phyloP scores from a whole-genome alignment of 92 coral and sea anemone genomes.

The Porites evermanni region DNA sequence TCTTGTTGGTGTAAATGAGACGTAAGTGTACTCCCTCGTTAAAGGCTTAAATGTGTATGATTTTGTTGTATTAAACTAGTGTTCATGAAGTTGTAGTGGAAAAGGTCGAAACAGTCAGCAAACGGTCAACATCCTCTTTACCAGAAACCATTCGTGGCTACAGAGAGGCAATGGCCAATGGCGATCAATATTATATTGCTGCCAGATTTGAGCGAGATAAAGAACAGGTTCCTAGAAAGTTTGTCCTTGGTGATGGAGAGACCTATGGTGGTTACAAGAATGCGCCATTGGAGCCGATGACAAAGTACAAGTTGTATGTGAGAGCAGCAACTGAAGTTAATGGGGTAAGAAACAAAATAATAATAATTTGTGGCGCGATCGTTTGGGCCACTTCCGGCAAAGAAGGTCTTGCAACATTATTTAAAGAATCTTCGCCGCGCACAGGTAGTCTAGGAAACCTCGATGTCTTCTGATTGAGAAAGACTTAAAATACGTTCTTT shows the following conservation, averaged over 20 bases:
- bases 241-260: conserved; percentile 84
- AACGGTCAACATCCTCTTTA: conserved; percentile 46
- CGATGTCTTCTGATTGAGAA: too few relatives aligned
- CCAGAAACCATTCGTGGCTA: conserved; percentile 45
- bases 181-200: conserved; percentile 74
- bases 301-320: conserved; percentile 68
- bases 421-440: too few relatives aligned
- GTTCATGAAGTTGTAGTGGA: conserved; percentile 83
- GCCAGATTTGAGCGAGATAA: conserved; percentile 59
- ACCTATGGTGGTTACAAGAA: conserved; percentile 65
- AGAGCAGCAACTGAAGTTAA: conserved; percentile 71
- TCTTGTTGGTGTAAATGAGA: too few relatives aligned
- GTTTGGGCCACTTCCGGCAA: background rate
- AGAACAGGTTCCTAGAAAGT: conserved; percentile 24
- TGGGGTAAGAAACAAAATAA: conserved; percentile 59
- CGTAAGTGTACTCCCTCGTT: too few relatives aligned
- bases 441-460: too few relatives aligned
- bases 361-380: background rate
- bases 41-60: background rate
- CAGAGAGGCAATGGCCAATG: conserved; percentile 44
- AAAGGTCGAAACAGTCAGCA: conserved; percentile 15
- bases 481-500: too few relatives aligned
- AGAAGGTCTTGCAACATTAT: too few relatives aligned
- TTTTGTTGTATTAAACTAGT: conserved; percentile 27
- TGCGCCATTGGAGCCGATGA: conserved; percentile 75